These are phyloP conservation scores for Cynopterus brachyotis DNA, from an alignment of 2,113 vertebrate genomes.

Conservation along the genomic window DNA sequence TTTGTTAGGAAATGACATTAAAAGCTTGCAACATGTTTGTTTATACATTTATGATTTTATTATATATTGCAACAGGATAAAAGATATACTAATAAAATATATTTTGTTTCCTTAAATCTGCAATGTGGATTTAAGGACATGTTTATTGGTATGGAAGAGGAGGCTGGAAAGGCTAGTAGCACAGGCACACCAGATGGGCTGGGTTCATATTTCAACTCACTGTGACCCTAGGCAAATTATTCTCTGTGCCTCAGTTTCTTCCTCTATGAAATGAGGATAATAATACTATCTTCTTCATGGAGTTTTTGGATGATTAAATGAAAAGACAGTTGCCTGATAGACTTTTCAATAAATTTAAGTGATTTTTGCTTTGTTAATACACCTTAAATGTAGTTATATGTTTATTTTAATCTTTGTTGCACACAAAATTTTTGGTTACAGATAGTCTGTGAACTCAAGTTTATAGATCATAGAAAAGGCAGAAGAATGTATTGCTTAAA, in stretches of 20 bases:
- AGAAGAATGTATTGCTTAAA: conserved; percentile 54
- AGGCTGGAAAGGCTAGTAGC: not conserved
- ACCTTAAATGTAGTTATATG: not conserved
- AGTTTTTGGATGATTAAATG: not conserved
- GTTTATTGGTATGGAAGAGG: not conserved
- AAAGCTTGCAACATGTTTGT: not conserved
- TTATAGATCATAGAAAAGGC: conserved; percentile 7
- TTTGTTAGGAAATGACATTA: conserved; percentile 7
- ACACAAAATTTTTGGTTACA: conserved; percentile 38
- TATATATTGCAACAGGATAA: not conserved
- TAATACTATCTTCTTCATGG: not conserved
- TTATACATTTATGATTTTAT: not conserved
- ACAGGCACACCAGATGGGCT: not conserved
- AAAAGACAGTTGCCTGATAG: not conserved
- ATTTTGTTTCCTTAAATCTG: conserved; percentile 29
- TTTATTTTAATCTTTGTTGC: conserved; percentile 47
- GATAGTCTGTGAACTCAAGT: conserved; percentile 15
- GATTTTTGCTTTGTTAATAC: not conserved
- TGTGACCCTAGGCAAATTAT: not conserved
- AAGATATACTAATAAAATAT: not conserved
- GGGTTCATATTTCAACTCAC: not conserved
- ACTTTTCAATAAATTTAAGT: not conserved
- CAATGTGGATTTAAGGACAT: not conserved
- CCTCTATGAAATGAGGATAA: not conserved
- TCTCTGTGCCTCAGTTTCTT: not conserved